Evolutionary conservation across 2,888 invertebrate genomes (phyloP).

Genomic region (Apamea monoglypha): DNA sequence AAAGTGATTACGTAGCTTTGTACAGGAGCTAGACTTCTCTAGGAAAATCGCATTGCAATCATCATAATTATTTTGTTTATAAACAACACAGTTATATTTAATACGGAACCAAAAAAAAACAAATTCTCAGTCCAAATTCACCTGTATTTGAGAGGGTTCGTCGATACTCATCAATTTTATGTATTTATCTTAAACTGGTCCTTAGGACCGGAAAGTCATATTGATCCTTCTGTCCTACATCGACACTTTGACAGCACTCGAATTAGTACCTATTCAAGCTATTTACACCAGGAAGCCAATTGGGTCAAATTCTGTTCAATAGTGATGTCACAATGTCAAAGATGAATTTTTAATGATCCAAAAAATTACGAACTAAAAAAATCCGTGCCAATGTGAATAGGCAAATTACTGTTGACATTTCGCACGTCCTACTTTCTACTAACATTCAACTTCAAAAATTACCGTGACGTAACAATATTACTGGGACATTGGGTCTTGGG

Average conservation of each 20-base stretch:
- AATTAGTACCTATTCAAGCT: neutral
- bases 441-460: constrained; percentile 87
- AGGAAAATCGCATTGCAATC: neutral
- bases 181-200: constrained; percentile 5
- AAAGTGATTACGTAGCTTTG: neutral
- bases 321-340: constrained; percentile 29
- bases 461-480: constrained; percentile 82
- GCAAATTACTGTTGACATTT: constrained; percentile 78
- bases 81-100: neutral
- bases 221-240: neutral
- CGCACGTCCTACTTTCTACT: constrained; percentile 87
- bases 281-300: neutral
- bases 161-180: neutral
- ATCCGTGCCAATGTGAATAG: constrained; percentile 71
- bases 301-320: constrained; percentile 1
- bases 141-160: neutral
- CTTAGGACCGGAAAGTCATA: neutral
- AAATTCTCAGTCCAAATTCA: neutral
- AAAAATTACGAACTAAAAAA: constrained; percentile 33
- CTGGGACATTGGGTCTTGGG: constrained; percentile 88
- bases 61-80: neutral
- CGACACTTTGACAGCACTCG: neutral
- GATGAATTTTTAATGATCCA: constrained; percentile 16
- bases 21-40: neutral
- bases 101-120: neutral